Base-by-base conservation (phyloP, 1,140 invertebrate genomes). In the Anastrepha obliqua region DNA sequence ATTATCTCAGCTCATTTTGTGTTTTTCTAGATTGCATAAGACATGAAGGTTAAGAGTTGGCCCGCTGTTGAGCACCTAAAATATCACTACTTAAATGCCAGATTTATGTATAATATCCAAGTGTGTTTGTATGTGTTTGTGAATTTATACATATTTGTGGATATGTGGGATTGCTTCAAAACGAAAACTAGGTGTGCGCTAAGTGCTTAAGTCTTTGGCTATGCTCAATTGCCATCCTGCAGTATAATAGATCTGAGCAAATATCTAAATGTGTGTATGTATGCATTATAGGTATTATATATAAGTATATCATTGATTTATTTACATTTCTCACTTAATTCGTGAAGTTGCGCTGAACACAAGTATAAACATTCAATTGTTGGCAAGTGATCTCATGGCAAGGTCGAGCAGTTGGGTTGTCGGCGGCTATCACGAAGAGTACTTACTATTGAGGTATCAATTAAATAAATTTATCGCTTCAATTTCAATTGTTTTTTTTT, bases 41-140 rank as follows among this genome's bases (percentile, higher is more conserved):
- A 81, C 47, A 81, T 55, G 74, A 81, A 81, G 74, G 74, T 81
- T 81, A 81, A 55, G 47, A 81, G 74, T 55, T 51, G 47, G 51
- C 20, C 1, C n/a, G 70, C 70, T 51, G 70, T 55, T 15, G 47
- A n/a, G 5, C 70, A 11, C 51, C 47, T 55, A 51, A 81, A 42
- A 44, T 81, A 29, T 47, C 51, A 29, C 47, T 6, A n/a, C 17
- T 81, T 55, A 81, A 81, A 81, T 51, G 74, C 15, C 74, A 81
- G 17, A 55, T 13, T 11, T 55, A 55, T 29, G 15, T 55, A 70
- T 42, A 47, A 4, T 11, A 13, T 0, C 42, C 42, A 44, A 11
- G 11, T 42, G 11, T 70, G 2, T 20, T 20, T 65, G 20, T 11
- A 78, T 81, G 20, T 58, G 2, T 29, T n/a, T 29, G 17, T 81